Conservation (phyloP, 2,888 invertebrate genomes). For the Philereme transversata region DNA sequence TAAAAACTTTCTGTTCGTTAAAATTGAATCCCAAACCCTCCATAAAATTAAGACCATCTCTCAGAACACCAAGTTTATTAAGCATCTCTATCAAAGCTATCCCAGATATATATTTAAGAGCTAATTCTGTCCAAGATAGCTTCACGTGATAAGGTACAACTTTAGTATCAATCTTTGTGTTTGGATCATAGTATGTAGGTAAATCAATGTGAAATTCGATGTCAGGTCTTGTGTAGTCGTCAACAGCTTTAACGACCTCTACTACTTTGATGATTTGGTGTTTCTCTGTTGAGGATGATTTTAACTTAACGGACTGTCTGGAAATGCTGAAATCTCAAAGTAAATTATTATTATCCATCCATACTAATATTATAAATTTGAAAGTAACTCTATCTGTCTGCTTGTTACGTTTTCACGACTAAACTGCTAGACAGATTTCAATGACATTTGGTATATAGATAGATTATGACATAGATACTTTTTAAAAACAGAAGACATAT, state of each 20-base stretch:
- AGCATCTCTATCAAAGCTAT: slow-evolving; percentile 35
- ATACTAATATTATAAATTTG: too few relatives aligned
- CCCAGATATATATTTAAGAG: slow-evolving; percentile 45
- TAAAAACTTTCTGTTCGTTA: slow-evolving; percentile 28
- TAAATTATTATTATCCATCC: neutral
- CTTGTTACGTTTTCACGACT: too few relatives aligned
- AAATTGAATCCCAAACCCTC: slow-evolving; percentile 37
- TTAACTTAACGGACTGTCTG: slow-evolving; percentile 12
- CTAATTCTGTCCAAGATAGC: slow-evolving; percentile 37
- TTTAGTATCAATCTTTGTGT: slow-evolving; percentile 23
- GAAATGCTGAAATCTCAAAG: slow-evolving; percentile 4
- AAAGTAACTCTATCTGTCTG: too few relatives aligned
- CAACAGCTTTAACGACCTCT: slow-evolving; percentile 42
- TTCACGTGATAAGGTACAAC: slow-evolving; percentile 3
- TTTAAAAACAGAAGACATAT: too few relatives aligned
- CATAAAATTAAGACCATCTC: slow-evolving; percentile 36
- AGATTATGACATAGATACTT: too few relatives aligned
- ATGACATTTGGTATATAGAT: too few relatives aligned
- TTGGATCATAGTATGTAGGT: slow-evolving; percentile 45
- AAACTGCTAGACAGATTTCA: too few relatives aligned
- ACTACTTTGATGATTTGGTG: slow-evolving; percentile 37
- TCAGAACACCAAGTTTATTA: slow-evolving; percentile 41
- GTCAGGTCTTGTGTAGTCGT: slow-evolving; percentile 41
- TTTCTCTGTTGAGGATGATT: slow-evolving; percentile 36
- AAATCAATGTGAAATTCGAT: slow-evolving; percentile 43